Conservation (phyloP, 2,113 vertebrate species). For the Cyprinodon tularosa region DNA sequence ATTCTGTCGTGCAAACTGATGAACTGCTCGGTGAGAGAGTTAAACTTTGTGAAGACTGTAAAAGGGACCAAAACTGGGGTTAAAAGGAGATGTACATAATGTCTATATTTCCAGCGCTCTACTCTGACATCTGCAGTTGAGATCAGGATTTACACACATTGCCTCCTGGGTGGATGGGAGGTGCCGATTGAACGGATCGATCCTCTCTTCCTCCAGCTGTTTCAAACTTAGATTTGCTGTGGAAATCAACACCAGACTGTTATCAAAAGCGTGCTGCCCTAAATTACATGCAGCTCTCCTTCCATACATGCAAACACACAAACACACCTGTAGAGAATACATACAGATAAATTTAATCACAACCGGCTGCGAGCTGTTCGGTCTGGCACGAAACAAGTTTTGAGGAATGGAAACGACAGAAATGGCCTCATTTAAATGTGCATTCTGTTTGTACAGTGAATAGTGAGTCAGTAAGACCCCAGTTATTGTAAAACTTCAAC, state of each 20-base stretch:
- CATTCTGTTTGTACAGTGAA: conserved; percentile 90
- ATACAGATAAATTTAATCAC: conserved; percentile 42
- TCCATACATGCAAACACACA: conserved; percentile 41
- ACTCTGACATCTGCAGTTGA: conserved; percentile 76
- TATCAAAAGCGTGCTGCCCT: conserved; percentile 78
- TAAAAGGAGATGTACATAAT: conserved; percentile 82
- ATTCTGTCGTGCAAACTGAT: conserved; percentile 54
- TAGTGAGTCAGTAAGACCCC: conserved; percentile 88
- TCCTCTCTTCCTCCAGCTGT: conserved; percentile 78
- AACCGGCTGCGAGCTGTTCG: conserved; percentile 77
- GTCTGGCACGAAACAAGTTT: conserved; percentile 79
- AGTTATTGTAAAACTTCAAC: conserved; percentile 93
- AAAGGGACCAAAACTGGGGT: conserved; percentile 73
- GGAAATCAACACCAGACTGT: conserved; percentile 82
- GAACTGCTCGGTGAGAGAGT: conserved; percentile 48
- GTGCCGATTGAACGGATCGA: conserved; percentile 69
- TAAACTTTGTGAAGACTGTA: conserved; percentile 60
- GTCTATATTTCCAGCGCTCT: conserved; percentile 81
- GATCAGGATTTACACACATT: conserved; percentile 74
- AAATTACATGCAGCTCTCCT: conserved; percentile 57
- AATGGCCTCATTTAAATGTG: conserved; percentile 90
- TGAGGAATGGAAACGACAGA: conserved; percentile 75
- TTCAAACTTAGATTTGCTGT: conserved; percentile 77
- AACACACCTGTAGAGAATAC: conserved; percentile 15
- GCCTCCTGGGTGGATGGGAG: conserved; percentile 69